phyloP scores from a whole-genome alignment of 2,797 vertebrate genomes.

The Coranthus polyacanthus region DNA sequence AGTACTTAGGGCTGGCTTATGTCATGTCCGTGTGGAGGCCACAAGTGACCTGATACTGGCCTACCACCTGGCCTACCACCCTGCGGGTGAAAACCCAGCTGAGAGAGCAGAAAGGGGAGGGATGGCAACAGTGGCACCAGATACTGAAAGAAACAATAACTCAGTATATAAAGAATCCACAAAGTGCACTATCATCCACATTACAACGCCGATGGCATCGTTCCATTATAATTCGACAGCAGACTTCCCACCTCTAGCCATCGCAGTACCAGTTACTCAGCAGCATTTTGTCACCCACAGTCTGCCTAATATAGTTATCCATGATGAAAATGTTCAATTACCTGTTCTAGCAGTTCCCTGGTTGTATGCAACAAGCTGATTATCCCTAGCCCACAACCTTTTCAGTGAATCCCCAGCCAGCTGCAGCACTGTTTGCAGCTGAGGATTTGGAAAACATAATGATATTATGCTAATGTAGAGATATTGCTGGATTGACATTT shows the following conservation, averaged over 20 bases:
- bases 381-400: conserved; percentile 66
- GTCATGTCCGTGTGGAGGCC: neutral
- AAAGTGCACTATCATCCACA: conserved; percentile 5
- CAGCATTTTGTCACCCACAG: conserved; percentile 22
- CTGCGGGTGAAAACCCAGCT: too few relatives aligned
- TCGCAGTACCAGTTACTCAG: conserved; percentile 28
- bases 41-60: too few relatives aligned
- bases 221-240: too few relatives aligned
- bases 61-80: too few relatives aligned
- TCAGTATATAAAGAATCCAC: neutral
- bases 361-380: conserved; percentile 60
- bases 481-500: conserved; percentile 82
- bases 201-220: too few relatives aligned
- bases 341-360: conserved; percentile 44
- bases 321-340: conserved; percentile 70
- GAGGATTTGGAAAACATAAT: conserved; percentile 74
- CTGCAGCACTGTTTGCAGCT: conserved; percentile 45
- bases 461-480: conserved; percentile 76
- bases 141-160: neutral
- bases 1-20: neutral
- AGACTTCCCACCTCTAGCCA: conserved; percentile 9
- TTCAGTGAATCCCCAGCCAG: conserved; percentile 63
- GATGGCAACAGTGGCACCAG: too few relatives aligned
- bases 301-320: conserved; percentile 62
- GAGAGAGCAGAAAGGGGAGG: too few relatives aligned